Evolutionary conservation across 2,797 vertebrate species (phyloP).

Genomic region (Neomorphus geoffroyi): DNA sequence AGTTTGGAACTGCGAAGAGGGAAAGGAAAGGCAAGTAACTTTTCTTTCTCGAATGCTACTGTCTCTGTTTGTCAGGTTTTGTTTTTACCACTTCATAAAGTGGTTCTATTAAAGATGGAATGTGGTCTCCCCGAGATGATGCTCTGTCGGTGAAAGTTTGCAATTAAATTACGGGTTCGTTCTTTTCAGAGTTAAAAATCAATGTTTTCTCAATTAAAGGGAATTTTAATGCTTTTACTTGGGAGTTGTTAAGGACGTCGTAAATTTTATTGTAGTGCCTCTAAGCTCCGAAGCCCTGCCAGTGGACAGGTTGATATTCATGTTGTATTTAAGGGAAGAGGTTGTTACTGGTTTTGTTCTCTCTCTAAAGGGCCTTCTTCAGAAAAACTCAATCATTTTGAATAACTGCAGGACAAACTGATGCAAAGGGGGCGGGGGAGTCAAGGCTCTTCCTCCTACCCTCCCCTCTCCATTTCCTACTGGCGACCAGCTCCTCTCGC

Average conservation of each 20-base stretch:
- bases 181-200: constrained; percentile 74
- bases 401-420: constrained; percentile 43
- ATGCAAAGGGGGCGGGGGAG: constrained; percentile 50
- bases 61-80: constrained; percentile 40
- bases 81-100: constrained; percentile 72
- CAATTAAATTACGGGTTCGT: constrained; percentile 71
- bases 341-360: constrained; percentile 52
- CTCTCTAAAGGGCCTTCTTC: constrained; percentile 41
- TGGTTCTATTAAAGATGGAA: constrained; percentile 62
- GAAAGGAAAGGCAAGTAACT: constrained; percentile 12
- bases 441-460: background rate
- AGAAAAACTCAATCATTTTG: constrained; percentile 59
- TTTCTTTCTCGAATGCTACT: constrained; percentile 16
- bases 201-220: constrained; percentile 79
- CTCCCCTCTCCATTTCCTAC: background rate
- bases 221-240: constrained; percentile 74
- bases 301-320: constrained; percentile 49
- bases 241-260: constrained; percentile 74
- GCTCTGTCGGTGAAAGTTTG: constrained; percentile 62
- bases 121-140: constrained; percentile 18
- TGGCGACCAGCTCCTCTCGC: background rate
- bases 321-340: constrained; percentile 55
- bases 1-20: background rate
- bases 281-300: constrained; percentile 46
- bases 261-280: constrained; percentile 71